Evolutionary conservation across 2,888 invertebrate genomes (phyloP), one percentile per base, ranked within the genome.

Genomic region (Bursaphelenchus okinawaensis): DNA sequence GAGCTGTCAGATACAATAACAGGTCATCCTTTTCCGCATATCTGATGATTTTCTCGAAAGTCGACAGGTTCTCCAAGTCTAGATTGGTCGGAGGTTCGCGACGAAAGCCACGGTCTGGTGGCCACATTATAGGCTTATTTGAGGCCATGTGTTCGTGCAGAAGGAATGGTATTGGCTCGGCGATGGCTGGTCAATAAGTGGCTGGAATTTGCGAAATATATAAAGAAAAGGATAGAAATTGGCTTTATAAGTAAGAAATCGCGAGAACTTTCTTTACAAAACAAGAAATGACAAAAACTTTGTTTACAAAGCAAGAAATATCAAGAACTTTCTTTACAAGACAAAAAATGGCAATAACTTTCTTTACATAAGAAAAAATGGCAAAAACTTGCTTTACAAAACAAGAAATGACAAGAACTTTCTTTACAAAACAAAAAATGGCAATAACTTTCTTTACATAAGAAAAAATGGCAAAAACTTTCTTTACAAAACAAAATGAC

Each of bases 1-100:
- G 59, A 2, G 79, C 80, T 0, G 80, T 80, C 12, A 76, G 55
- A 58, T 78, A 79, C 29, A 79, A 71, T 40, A 79, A 71, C n/a
- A 75, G 55, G 31, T 79, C 79, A 60, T 78, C 78, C 63, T 74
- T 68, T 26, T 68, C 69, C 7, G 62, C 63, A 51, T 68, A 68
- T 29, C 68, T 31, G 20, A 68, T 31, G 8, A 68, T 27, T 16
- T 63, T 69, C 28, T 68, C 68, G 26, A 68, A 31, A 4, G 66
- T 27, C 23, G 54, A 16, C 55, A 51, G 16, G n/a, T 40, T 40
- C n/a, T 40, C 40, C 12, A n/a, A 12, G n/a, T 40, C 40, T n/a
- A 40, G n/a, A 40, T 40, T 40, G 12, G 40, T 40, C 16, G 27
- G 51, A 1, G 60, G 60, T 58, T 59, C 60, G 52, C 60, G 60